Evolutionary conservation across 2,888 invertebrate genomes (phyloP).

Genomic region (Altica lythri): DNA sequence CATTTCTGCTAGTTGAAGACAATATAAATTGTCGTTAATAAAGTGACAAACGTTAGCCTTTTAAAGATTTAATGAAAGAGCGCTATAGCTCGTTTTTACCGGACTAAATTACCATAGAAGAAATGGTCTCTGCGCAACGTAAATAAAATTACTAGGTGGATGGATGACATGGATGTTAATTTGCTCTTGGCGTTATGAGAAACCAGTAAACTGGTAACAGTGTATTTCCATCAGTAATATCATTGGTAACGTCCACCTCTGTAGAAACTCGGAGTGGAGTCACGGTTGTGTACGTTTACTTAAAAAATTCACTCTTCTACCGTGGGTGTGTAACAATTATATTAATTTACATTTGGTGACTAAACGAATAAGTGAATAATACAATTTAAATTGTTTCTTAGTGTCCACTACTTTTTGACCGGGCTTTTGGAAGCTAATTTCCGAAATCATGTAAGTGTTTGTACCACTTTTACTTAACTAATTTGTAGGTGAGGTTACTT

Average conservation of each 20-base stretch:
- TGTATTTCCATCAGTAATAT: slow-evolving; percentile 12
- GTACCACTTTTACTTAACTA: slow-evolving; percentile 17
- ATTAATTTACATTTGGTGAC: slow-evolving; percentile 16
- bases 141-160: slow-evolving; percentile 6
- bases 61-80: no score
- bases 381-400: not conserved
- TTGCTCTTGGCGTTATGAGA: slow-evolving; percentile 11
- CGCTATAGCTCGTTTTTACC: no score
- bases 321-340: slow-evolving; percentile 22
- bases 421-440: slow-evolving; percentile 12
- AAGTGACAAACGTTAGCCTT: no score
- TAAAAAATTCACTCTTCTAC: not conserved
- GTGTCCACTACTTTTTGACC: slow-evolving; percentile 11
- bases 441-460: slow-evolving; percentile 15
- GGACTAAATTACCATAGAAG: not conserved
- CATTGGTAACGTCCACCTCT: slow-evolving; percentile 8
- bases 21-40: no score
- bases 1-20: no score
- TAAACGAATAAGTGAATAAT: slow-evolving; percentile 18
- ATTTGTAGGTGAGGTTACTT: slow-evolving; percentile 5
- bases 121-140: slow-evolving; percentile 8
- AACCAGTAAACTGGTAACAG: slow-evolving; percentile 19
- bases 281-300: slow-evolving; percentile 1
- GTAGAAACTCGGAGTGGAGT: not conserved
- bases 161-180: slow-evolving; percentile 4